These are phyloP conservation scores for Masnerella sp. DNA, from an alignment of 2,888 invertebrate genomes.

Conservation along the genomic window DNA sequence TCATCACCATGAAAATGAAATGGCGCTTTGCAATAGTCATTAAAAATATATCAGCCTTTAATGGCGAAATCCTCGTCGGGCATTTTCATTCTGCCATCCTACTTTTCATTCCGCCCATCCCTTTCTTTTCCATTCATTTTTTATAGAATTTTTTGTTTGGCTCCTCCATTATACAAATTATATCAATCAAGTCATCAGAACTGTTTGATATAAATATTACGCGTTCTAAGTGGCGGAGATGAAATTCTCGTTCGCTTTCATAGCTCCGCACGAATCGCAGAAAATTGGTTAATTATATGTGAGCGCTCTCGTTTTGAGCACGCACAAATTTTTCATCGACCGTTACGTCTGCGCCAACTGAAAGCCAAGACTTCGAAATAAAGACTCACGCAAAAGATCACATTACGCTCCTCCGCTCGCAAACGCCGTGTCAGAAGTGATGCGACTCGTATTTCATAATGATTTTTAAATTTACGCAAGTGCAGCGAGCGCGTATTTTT, in stretches of 20 bases:
- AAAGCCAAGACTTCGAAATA: constrained; percentile 35
- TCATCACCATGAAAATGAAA: constrained; percentile 56
- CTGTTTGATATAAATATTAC: constrained; percentile 21
- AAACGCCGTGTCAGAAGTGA: constrained; percentile 16
- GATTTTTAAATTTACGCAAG: neutral
- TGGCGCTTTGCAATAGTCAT: constrained; percentile 40
- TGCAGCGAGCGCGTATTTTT: too few relatives aligned
- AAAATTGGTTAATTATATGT: constrained; percentile 51
- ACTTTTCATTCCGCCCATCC: too few relatives aligned
- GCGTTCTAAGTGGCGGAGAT: constrained; percentile 6
- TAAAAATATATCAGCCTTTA: constrained; percentile 50
- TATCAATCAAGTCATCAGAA: constrained; percentile 29
- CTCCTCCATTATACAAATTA: constrained; percentile 21
- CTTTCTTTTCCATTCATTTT: too few relatives aligned
- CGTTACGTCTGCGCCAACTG: constrained; percentile 27
- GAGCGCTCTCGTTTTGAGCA: constrained; percentile 34
- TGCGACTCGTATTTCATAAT: constrained; percentile 24
- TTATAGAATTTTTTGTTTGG: too few relatives aligned
- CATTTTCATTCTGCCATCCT: too few relatives aligned
- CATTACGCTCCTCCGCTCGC: constrained; percentile 27
- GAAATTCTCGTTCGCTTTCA: neutral
- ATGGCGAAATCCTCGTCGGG: constrained; percentile 26
- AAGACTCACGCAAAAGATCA: constrained; percentile 39
- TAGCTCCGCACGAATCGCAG: constrained; percentile 29
- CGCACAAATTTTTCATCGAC: constrained; percentile 45